Evolutionary conservation across 2,797 vertebrate species (phyloP), one percentile per base, ranked within the genome.

Genomic region (Alca torda): DNA sequence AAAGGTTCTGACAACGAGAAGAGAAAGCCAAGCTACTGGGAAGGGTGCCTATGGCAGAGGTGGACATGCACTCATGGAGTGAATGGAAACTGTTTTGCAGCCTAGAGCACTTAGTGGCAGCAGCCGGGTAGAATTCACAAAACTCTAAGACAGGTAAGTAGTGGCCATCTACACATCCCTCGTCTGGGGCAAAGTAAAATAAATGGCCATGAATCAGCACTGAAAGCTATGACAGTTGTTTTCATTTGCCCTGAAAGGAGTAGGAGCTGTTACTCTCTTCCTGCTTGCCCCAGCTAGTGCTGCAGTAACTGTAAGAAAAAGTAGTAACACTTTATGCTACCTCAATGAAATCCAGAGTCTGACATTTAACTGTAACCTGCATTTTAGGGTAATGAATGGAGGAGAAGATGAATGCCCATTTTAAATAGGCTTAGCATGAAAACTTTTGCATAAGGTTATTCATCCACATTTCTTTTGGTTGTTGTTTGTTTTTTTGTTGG

Each of bases 21-120:
- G 8, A 45, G 51, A 79, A 63, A 78, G 13, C 21, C 61, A 67
- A 6, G 30, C 10, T 78, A 10, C 26, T 50, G 37, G 16, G 26
- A 43, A 53, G 15, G 9, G 2, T 57, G 9, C n/a, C 69, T 26
- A 13, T 14, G 23, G 12, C 28, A 63, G 46, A 30, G 41, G 33
- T 9, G 46, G 56, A 59, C 13, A 24, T 2, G 21, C 3, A 6
- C 3, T 60, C 5, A 0, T 1, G 3, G 13, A 31, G 10, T n/a
- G 7, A 23, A 37, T 15, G 7, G 28, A 53, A 63, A 75, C 11
- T 54, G 6, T 16, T 75, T 48, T 63, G 33, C 35, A 59, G 31
- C 14, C 21, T 64, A 35, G 35, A 70, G 5, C 3, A 70, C 33
- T 14, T 19, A 50, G 20, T n/a, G 33, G n/a, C 26, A 60, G 65